Evolutionary conservation across 1,140 invertebrate genomes (phyloP).

Genomic region (Drosophila eugracilis): DNA sequence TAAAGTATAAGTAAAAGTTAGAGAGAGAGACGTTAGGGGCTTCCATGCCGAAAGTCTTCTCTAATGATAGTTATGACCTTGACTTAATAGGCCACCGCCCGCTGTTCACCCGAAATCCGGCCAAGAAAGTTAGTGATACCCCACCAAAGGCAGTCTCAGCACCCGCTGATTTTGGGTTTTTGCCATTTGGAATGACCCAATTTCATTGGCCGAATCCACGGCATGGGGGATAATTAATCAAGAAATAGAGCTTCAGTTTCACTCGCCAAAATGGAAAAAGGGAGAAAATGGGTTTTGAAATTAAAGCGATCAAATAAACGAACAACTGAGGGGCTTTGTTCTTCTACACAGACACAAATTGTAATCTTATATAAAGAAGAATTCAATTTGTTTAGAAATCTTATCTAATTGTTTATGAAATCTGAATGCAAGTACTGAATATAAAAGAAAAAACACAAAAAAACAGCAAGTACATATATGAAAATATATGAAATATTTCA

Average conservation of each 20-base stretch:
- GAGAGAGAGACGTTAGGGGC: not conserved
- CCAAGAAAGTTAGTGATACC: conserved; percentile 27
- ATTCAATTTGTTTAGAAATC: conserved; percentile 6
- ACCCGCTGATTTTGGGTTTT: conserved; percentile 35
- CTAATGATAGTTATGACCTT: conserved; percentile 38
- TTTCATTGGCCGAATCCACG: conserved; percentile 23
- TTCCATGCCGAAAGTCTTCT: conserved; percentile 15
- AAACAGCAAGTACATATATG: no score
- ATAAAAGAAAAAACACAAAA: no score
- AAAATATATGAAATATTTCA: no score
- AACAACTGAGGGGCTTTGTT: conserved; percentile 56
- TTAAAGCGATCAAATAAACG: conserved; percentile 27
- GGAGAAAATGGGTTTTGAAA: conserved; percentile 2
- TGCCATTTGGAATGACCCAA: conserved; percentile 59
- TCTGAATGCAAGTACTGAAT: no score
- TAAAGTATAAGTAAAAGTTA: not conserved
- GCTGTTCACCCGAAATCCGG: conserved; percentile 13
- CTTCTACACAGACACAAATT: not conserved
- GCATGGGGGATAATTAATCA: conserved; percentile 68
- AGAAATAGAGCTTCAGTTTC: conserved; percentile 58
- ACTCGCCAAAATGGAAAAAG: conserved; percentile 4
- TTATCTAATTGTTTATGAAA: conserved; percentile 7
- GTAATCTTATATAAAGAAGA: conserved; percentile 1
- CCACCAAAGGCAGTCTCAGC: conserved; percentile 4
- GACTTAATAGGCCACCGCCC: conserved; percentile 10